Evolutionary conservation across 2,797 vertebrate species (phyloP), one percentile per base, ranked within the genome.

Genomic region (Enteromius viviparus): DNA sequence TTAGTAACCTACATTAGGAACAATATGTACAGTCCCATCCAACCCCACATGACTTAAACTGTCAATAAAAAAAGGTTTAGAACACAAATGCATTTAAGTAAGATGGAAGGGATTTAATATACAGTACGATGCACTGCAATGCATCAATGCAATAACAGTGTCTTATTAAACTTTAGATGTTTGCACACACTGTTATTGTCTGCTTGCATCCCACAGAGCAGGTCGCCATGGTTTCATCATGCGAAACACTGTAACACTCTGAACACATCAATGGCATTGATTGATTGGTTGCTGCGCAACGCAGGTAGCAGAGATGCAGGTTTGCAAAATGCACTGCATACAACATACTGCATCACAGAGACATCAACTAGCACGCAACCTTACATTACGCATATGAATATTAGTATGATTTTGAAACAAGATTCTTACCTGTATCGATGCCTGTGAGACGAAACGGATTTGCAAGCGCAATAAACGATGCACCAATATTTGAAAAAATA

Each of bases 201-300:
- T 17, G 3, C 11, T 62, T n/a, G 69, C 60, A 82, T 75, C 58
- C 37, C 42, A 15, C 10, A 62, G 8, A 62, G 26, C 58, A 34
- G 45, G 32, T 66, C 53, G 42, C 7, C 23, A 45, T 29, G 75
- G 75, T 23, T 42, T 64, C 34, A 66, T 49, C 68, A 62, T 74
- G 26, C 42, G 8, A 29, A 71, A 62, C 79, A 71, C 21, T 78
- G 76, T 80, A 55, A 58, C 62, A 53, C 17, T 68, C 10, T 29
- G 37, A 47, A 84, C 62, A 65, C 58, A 74, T 70, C 47, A 29
- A 29, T 85, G 37, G 3, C 65, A 81, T 47, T 34, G 81, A 85
- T 69, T 40, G 74, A 71, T 79, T 26, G 32, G 69, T 76, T 87
- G 77, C 83, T 82, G 80, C 71, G 70, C 83, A 85, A 83, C 71